Evolutionary conservation across 2,888 invertebrate species (phyloP).

Genomic region (Perdita meconis): DNA sequence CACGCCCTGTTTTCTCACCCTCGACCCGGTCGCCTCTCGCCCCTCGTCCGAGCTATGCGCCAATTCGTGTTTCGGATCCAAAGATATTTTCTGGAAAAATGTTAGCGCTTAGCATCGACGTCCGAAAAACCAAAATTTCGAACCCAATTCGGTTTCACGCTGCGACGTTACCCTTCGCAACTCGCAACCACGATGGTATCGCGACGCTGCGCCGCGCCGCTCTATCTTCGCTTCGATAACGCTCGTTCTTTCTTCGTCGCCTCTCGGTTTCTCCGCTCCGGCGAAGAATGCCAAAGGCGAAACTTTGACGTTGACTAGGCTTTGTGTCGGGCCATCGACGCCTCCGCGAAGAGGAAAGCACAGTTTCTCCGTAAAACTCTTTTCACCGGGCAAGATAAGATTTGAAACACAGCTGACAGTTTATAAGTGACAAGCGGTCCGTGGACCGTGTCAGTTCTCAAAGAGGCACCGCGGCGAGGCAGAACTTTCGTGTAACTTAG

Average conservation of each 20-base stretch:
- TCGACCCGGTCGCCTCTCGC: background rate
- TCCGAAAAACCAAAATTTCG: no score
- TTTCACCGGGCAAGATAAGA: constrained; percentile 52
- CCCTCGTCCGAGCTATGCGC: background rate
- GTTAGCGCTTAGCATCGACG: no score
- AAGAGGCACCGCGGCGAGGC: constrained; percentile 29
- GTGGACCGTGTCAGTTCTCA: constrained; percentile 16
- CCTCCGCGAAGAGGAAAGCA: background rate
- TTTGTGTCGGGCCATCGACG: constrained; percentile 16
- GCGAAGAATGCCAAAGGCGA: constrained; percentile 2
- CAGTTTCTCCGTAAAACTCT: constrained; percentile 24
- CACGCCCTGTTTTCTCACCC: constrained; percentile 13
- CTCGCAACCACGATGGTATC: no score
- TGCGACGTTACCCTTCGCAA: no score
- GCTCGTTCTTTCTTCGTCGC: background rate
- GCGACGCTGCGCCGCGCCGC: no score
- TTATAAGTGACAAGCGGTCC: constrained; percentile 51
- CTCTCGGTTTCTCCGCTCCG: background rate
- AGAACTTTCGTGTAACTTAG: constrained; percentile 76
- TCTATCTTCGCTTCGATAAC: background rate
- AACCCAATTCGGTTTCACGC: no score
- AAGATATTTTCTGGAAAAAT: no score
- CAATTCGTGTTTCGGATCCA: no score
- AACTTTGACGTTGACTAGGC: constrained; percentile 5
- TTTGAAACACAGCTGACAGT: constrained; percentile 53